Evolutionary conservation across 2,888 invertebrate genomes (phyloP).

Genomic region (Aricia artaxerxes): DNA sequence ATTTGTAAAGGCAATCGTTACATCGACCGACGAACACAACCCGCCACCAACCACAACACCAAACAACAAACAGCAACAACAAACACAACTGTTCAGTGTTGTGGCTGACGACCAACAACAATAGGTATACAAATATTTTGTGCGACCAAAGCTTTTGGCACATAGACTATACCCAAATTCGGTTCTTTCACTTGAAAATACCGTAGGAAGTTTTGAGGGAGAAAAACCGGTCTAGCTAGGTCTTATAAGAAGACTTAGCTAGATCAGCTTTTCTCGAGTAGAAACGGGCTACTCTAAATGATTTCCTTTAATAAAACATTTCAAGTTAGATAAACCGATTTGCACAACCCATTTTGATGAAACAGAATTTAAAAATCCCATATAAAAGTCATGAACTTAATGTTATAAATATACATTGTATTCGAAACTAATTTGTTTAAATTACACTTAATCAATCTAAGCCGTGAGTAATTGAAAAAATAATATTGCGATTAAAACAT

Average conservation of each 20-base stretch:
- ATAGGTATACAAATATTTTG: conserved; percentile 1
- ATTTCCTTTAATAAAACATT: neutral
- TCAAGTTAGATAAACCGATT: neutral
- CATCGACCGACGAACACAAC: neutral
- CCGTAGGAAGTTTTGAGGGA: too few relatives aligned
- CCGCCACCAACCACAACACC: neutral
- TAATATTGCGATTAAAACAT: neutral
- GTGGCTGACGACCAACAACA: neutral
- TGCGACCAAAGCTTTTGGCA: neutral
- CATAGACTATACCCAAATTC: neutral
- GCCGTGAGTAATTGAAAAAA: neutral
- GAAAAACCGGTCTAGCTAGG: too few relatives aligned
- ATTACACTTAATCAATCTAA: neutral
- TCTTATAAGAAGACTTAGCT: too few relatives aligned
- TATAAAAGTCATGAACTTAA: neutral
- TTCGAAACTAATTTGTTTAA: conserved; percentile 3
- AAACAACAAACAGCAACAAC: neutral
- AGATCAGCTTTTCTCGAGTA: too few relatives aligned
- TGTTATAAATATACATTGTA: neutral
- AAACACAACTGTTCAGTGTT: neutral
- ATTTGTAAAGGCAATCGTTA: conserved; percentile 5
- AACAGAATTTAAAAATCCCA: neutral
- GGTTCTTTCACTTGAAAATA: neutral
- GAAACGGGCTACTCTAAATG: too few relatives aligned
- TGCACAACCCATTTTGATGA: neutral